These are phyloP conservation scores for Ameiurus melas DNA, from an alignment of 2,113 vertebrate genomes.

Conservation along the genomic window DNA sequence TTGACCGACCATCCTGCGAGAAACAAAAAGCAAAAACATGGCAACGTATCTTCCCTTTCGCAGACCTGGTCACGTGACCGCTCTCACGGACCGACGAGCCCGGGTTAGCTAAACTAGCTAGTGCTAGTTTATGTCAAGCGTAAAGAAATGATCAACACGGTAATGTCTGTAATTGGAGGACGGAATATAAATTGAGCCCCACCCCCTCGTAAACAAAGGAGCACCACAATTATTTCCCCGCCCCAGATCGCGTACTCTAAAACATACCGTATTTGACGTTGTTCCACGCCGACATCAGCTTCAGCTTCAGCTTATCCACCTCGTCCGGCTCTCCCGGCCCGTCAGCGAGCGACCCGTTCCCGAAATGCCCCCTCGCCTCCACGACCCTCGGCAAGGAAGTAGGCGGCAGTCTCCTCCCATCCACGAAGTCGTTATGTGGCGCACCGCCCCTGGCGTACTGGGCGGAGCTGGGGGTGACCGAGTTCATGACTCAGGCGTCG, in stretches of 20 bases:
- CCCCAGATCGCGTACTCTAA: neutral
- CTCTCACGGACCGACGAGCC: neutral
- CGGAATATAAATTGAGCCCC: neutral
- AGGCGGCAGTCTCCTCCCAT: conserved; percentile 51
- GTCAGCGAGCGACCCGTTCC: conserved; percentile 52
- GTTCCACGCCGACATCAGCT: conserved; percentile 87
- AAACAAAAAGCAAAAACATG: conserved; percentile 23
- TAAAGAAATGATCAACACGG: neutral
- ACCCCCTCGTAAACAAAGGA: neutral
- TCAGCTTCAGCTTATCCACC: conserved; percentile 87
- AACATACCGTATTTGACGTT: conserved; percentile 88
- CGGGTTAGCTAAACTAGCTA: neutral
- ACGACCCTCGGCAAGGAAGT: conserved; percentile 27
- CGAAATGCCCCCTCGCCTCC: conserved; percentile 65
- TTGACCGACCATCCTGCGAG: conserved; percentile 87
- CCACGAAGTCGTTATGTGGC: conserved; percentile 72
- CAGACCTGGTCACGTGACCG: no score
- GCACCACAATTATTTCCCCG: no score
- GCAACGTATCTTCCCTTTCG: neutral
- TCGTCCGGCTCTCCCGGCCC: conserved; percentile 77
- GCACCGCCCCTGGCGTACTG: conserved; percentile 75
- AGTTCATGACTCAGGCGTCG: conserved; percentile 76
- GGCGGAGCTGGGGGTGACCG: conserved; percentile 80
- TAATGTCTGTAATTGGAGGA: neutral
- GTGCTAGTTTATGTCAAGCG: neutral